Percentiles rank a stretch among this genome's conserved stretches.
Conservation (phyloP, 2,797 vertebrate genomes). For the Helostoma temminkii region DNA sequence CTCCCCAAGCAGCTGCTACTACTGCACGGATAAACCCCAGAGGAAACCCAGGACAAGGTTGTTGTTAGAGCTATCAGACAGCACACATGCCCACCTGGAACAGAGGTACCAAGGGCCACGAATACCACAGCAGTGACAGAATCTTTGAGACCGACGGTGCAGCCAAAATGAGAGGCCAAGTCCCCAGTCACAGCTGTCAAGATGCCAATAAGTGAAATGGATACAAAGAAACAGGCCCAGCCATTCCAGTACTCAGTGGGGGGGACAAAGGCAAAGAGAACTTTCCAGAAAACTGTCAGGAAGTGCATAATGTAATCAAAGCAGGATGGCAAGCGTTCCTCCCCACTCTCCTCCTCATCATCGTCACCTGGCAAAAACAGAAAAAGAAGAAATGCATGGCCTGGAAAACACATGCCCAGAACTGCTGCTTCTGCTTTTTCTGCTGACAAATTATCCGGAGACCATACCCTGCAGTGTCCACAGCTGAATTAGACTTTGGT, state of each 20-base stretch:
- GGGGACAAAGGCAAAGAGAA: constrained; percentile 91
- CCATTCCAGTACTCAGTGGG: constrained; percentile 93
- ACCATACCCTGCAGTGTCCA: background rate
- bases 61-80: constrained; percentile 11
- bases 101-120: constrained; percentile 90
- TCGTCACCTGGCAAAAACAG: constrained; percentile 84
- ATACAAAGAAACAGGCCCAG: constrained; percentile 91
- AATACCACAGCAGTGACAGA: constrained; percentile 91
- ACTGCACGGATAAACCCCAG: constrained; percentile 24
- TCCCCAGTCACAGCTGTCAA: constrained; percentile 91
- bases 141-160: constrained; percentile 91
- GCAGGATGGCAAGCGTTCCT: constrained; percentile 90
- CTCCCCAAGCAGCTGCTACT: constrained; percentile 47
- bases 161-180: constrained; percentile 90
- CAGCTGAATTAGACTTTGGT: background rate
- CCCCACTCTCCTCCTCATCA: constrained; percentile 89
- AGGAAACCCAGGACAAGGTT: constrained; percentile 11
- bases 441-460: background rate
- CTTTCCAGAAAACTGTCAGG: constrained; percentile 92
- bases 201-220: constrained; percentile 88
- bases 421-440: background rate
- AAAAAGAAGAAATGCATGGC: constrained; percentile 26
- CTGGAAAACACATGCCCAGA: background rate
- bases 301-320: constrained; percentile 95
- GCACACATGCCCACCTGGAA: constrained; percentile 84